These are phyloP conservation scores for Plagodis pulveraria DNA, from an alignment of 2,888 invertebrate species.

Conservation along the genomic window DNA sequence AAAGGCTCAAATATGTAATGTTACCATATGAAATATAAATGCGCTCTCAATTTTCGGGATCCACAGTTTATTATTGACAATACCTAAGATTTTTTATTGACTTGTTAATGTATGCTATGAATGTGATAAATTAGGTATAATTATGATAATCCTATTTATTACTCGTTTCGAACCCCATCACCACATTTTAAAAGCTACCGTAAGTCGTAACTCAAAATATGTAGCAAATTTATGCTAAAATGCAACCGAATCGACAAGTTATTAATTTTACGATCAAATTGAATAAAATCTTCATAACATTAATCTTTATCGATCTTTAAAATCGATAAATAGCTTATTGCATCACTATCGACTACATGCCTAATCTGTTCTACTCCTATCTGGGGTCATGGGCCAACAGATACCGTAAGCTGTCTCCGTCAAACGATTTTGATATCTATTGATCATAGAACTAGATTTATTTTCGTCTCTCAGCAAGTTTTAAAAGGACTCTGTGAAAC, in stretches of 20 bases:
- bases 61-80: no score
- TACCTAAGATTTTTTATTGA: no score
- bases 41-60: no score
- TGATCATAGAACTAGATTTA: slow-evolving; percentile 48
- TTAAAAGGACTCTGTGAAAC: slow-evolving; percentile 56
- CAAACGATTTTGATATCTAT: slow-evolving; percentile 49
- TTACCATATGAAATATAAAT: no score
- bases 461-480: slow-evolving; percentile 46
- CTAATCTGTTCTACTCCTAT: slow-evolving; percentile 69
- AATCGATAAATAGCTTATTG: slow-evolving; percentile 16
- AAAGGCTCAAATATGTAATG: no score
- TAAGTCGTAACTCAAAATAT: no score
- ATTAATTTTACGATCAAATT: background rate
- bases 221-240: slow-evolving; percentile 2
- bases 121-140: no score
- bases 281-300: slow-evolving; percentile 4
- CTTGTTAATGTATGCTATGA: no score
- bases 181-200: no score
- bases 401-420: slow-evolving; percentile 64
- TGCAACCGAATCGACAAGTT: background rate
- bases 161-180: no score
- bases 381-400: slow-evolving; percentile 72
- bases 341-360: slow-evolving; percentile 52
- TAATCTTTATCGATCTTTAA: slow-evolving; percentile 7
- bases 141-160: no score